Base-by-base conservation (phyloP, 2,888 invertebrate species). In the Harpalus rubripes region DNA sequence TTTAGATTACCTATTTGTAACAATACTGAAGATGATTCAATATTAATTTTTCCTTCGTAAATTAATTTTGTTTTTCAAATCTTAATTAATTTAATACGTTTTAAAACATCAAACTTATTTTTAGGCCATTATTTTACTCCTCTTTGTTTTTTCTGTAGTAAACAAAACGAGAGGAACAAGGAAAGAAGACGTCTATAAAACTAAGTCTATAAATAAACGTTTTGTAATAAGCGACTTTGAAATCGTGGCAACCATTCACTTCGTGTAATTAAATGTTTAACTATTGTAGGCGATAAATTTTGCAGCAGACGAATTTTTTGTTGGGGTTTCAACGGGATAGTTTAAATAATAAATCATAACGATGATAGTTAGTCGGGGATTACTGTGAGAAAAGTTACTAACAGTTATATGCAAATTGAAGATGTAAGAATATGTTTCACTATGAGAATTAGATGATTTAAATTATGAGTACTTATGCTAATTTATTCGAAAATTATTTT, bases 201-300 rank as follows among this genome's bases (percentile, higher is more conserved):
- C 68, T 68, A n/a, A 39, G 32, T 68, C 68, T 68, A 68, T 68
- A 68, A 68, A 68, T 68, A 68, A 39, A 68, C 39, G 39, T 68
- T 68, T 68, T 68, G 68, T 68, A 68, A 68, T 68, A 68, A 63
- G 26, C 68, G 68, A 0, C 39, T 68, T 68, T 68, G 68, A 39
- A 68, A 32, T 39, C 26, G 68, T 39, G 68, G 39, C 68, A 68
- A 15, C 32, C 39, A 68, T 68, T 39, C 68, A 68, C 68, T 68
- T 15, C n/a, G 39, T 68, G 39, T 68, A 68, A 68, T 68, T 68
- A 68, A 68, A 68, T 68, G 15, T 26, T 68, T 7, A 63, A 12
- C 22, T 4, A 59, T 59, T 59, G 26, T 26, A 26, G 2, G 26
- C 63, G 12, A 63, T 63, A 63, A 63, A 63, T 63, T 63, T 63